Evolutionary conservation across 2,888 invertebrate genomes (phyloP), one percentile per base, ranked within the genome.

Genomic region (Euclidia mi): DNA sequence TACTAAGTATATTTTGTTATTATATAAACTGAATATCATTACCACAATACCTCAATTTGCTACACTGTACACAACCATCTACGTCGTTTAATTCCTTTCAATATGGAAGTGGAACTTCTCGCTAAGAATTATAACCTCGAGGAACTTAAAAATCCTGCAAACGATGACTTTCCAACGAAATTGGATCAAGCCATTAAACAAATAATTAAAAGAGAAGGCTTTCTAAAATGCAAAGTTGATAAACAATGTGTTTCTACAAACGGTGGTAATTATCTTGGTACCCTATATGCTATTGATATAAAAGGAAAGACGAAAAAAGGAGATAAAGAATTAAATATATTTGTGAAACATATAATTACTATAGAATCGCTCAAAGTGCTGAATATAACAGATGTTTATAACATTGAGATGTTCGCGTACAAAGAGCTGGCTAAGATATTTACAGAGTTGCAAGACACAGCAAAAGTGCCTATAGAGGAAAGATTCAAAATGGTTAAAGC

Each of bases 201-300:
- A 3, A 74, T 81, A 14, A 44, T 65, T 10, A 38, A 56, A 35
- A 71, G 53, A 20, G 45, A 55, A 38, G 55, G 55, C 28, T 70
- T 55, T 15, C 38, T 14, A 7, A 44, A 29, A 34, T 62, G 10
- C 4, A 40, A 15, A 1, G 29, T 65, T 31, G 46, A 62, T 7
- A 69, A 62, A 9, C 42, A 35, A 47, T 7, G 28, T 7, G 0
- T 85, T 0, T 58, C 75, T 0, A 76, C 83, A 1, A 73, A 80
- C 15, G 88, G 89, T 10, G 86, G 82, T 0, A 89, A 81, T 52
- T 90, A 79, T 46, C 60, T 88, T 0, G 87, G 79, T 1, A 49
- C 56, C 2, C 50, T 89, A 1, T 82, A 73, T 40, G 83, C 81
- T 72, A 65, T 87, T 4, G 72, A 82, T 28, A 62, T 89, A 2